Evolutionary conservation across 2,797 vertebrate species (phyloP), one percentile per base, ranked within the genome.

Genomic region (Lagocephalus sceleratus): DNA sequence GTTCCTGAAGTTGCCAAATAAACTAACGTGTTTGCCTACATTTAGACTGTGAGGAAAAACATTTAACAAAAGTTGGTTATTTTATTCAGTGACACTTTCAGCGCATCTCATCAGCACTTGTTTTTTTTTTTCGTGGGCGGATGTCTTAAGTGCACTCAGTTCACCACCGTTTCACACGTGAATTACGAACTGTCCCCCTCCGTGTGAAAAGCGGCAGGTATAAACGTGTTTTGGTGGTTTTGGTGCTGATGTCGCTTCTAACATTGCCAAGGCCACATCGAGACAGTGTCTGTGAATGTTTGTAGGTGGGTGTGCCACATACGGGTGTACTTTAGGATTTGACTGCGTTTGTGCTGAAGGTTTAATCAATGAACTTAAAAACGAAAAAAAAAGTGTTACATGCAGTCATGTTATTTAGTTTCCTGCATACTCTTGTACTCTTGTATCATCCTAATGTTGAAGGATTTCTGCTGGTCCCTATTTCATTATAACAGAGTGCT

Each of bases 141-240:
- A 29, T 29, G 26, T 52, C 47, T 52, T 51, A 49, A 23, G 25
- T n/a, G n/a, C n/a, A n/a, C n/a, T n/a, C n/a, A n/a, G 41, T 68
- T 60, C 51, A 39, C 39, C 53, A 66, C 65, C 72, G 45, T 66
- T 82, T 26, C 16, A 41, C 51, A n/a, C 29, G 60, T 86, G 79
- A 88, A 66, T 86, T 84, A 85, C 17, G 43, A 68, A 59, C 63
- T 57, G 65, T 74, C 77, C 66, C 59, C 59, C 51, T 60, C 57
- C 25, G 54, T 66, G 66, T 52, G 54, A 75, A 63, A 53, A 43
- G 62, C 63, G 47, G 62, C 78, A 42, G 72, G 82, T 60, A 40
- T 49, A 16, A 71, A 69, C 85, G 51, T 76, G 79, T 56, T 19
- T 23, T 17, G 42, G 48, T 59, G 66, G 17, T 54, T 59, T 46